Percentiles rank a stretch among this genome's conserved stretches.
Evolutionary conservation across 1,140 invertebrate species (phyloP).

Genomic region (Chironomus striatipennis): DNA sequence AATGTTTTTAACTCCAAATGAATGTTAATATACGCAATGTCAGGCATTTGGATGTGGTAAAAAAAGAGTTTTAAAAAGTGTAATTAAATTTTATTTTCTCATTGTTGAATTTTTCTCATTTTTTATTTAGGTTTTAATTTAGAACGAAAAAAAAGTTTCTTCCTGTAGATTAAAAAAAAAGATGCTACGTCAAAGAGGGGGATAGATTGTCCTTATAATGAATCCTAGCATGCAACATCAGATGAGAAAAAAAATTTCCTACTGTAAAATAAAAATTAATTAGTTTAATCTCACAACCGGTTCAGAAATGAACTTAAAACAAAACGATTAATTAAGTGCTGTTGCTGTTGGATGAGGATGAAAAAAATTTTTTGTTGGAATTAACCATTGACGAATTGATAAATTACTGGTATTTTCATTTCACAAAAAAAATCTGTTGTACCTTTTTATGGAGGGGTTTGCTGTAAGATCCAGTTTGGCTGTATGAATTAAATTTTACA

Average conservation of each 20-base stretch:
- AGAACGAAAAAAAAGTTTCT: not conserved
- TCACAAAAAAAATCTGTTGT: not conserved
- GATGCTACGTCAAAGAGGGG: no score
- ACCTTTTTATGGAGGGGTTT: no score
- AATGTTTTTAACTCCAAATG: not conserved
- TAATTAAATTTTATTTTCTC: slow-evolving; percentile 18
- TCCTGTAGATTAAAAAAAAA: no score
- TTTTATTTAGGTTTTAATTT: slow-evolving; percentile 23
- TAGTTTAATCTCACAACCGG: slow-evolving; percentile 16
- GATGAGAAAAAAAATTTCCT: not conserved
- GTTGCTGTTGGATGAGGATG: not conserved
- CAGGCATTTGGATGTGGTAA: not conserved
- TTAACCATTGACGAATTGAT: slow-evolving; percentile 20
- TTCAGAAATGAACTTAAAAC: slow-evolving; percentile 18
- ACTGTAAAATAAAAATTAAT: slow-evolving; percentile 16
- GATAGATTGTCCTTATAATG: no score
- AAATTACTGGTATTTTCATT: slow-evolving; percentile 5
- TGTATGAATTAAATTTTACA: no score
- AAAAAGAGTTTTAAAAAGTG: not conserved
- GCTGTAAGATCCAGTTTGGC: no score
- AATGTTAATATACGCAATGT: not conserved
- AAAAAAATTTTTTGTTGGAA: not conserved
- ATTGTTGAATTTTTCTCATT: not conserved
- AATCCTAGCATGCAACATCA: no score
- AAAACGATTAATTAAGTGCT: slow-evolving; percentile 19